Percentiles rank a stretch among this genome's conserved stretches.
Evolutionary conservation across 1,140 invertebrate species (phyloP).

Genomic region (Cherax quadricarinatus): DNA sequence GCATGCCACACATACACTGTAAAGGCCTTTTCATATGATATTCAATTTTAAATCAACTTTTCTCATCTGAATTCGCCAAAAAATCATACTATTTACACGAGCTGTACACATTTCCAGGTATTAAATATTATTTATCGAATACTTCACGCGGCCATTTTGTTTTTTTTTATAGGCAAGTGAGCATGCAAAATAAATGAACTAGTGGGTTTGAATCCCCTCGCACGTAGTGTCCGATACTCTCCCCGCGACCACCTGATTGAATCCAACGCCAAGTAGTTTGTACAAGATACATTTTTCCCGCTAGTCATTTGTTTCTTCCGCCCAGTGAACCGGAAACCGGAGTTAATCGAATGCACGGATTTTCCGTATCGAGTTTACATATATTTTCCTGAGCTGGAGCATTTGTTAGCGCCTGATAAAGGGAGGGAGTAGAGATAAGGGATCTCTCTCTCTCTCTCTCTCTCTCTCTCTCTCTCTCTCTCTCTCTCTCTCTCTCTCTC

Average conservation of each 20-base stretch:
- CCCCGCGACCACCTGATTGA: constrained; percentile 3
- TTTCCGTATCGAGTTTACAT: constrained; percentile 50
- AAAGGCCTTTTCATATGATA: too few relatives aligned
- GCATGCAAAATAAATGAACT: neutral
- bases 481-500: neutral
- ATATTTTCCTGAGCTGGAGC: neutral
- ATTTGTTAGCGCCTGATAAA: neutral
- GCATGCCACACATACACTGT: too few relatives aligned
- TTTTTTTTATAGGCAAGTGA: neutral
- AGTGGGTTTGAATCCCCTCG: neutral
- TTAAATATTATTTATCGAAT: neutral
- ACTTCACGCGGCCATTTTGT: too few relatives aligned
- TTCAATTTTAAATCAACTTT: too few relatives aligned
- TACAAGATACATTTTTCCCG: constrained; percentile 23
- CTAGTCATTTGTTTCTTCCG: constrained; percentile 45
- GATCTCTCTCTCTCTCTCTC: neutral
- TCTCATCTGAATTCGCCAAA: too few relatives aligned
- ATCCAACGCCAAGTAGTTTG: constrained; percentile 6
- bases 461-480: neutral
- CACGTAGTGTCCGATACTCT: neutral
- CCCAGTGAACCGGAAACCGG: constrained; percentile 42
- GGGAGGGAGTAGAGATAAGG: neutral
- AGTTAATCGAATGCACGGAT: constrained; percentile 28
- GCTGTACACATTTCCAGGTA: too few relatives aligned
- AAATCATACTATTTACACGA: too few relatives aligned